Percentiles rank a stretch among this genome's conserved stretches.
Conservation (phyloP, 2,797 vertebrate genomes). For the Uromys caudimaculatus region DNA sequence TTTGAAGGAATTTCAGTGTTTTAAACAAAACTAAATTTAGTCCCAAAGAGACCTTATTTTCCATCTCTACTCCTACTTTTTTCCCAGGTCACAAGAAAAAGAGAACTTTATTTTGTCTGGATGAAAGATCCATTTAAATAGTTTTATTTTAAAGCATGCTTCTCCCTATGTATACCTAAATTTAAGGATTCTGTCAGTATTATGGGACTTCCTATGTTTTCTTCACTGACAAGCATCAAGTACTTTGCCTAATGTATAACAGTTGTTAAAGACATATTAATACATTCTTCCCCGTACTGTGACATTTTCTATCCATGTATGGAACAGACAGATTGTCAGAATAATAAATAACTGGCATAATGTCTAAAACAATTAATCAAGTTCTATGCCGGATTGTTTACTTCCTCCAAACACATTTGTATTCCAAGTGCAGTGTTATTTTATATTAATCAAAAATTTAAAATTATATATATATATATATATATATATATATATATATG, state of each 20-base stretch:
- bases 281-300: not conserved
- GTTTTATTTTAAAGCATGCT: conserved; percentile 17
- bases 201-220: not conserved
- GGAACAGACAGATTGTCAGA: conserved; percentile 20
- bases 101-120: conserved; percentile 18
- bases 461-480: not conserved
- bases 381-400: conserved; percentile 14
- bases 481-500: not conserved
- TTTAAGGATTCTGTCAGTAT: not conserved
- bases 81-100: conserved; percentile 45
- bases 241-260: conserved; percentile 5
- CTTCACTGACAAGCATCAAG: not conserved
- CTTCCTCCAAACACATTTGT: conserved; percentile 17
- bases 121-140: not conserved
- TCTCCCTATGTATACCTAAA: not conserved
- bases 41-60: conserved; percentile 78
- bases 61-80: conserved; percentile 8
- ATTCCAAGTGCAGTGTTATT: not conserved
- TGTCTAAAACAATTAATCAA: conserved; percentile 39
- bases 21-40: conserved; percentile 79
- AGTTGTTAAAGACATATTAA: conserved; percentile 53
- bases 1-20: conserved; percentile 74
- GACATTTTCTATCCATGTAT: not conserved
- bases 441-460: not conserved
- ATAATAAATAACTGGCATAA: conserved; percentile 20